These are phyloP conservation scores for Coranthus polyacanthus DNA, from an alignment of 2,797 vertebrate species.

Conservation along the genomic window DNA sequence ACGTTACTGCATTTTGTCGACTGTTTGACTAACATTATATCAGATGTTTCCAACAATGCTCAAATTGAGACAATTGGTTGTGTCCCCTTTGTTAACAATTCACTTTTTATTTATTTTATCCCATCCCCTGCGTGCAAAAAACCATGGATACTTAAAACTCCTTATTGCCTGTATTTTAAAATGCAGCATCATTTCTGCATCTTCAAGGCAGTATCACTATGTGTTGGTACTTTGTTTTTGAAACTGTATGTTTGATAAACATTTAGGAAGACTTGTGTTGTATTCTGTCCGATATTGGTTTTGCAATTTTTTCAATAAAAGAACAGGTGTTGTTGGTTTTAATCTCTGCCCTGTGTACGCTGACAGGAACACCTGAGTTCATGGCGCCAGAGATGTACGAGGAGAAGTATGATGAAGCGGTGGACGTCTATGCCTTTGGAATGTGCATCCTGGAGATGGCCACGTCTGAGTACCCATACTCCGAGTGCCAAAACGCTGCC, in stretches of 20 bases:
- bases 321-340: neutral
- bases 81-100: no score
- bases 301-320: no score
- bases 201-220: no score
- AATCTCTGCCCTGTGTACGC: neutral
- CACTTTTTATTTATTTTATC: no score
- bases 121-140: neutral
- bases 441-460: slow-evolving; percentile 99
- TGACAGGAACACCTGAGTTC: slow-evolving; percentile 96
- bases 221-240: no score
- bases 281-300: neutral
- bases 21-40: no score
- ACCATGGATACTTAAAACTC: slow-evolving; percentile 2
- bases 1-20: no score
- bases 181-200: slow-evolving; percentile 5
- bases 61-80: no score
- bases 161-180: neutral
- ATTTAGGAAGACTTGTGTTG: neutral
- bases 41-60: no score
- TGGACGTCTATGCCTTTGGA: slow-evolving; percentile 98
- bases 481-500: slow-evolving; percentile 97
- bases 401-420: slow-evolving; percentile 97
- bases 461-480: slow-evolving; percentile 98
- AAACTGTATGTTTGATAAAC: neutral
- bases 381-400: slow-evolving; percentile 99